A percentile compares a stretch with the other conserved stretches of the same genome.
phyloP scores from a whole-genome alignment of 2,888 invertebrate species.

The Agrotis puta region DNA sequence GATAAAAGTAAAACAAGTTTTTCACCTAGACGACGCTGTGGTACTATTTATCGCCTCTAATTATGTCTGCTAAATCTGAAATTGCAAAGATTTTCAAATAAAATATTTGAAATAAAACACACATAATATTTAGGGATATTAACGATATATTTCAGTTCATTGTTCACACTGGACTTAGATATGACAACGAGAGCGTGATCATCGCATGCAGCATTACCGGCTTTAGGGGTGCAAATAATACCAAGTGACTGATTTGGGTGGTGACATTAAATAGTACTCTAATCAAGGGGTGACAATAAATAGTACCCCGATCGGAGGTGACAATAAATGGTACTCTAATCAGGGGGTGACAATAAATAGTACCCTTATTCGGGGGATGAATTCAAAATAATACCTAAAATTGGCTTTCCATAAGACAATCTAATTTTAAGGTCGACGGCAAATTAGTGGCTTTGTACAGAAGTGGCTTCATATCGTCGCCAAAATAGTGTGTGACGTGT shows the following conservation, averaged over 20 bases:
- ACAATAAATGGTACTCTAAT: neutral
- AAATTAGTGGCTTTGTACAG: too few relatives aligned
- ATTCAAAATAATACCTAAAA: too few relatives aligned
- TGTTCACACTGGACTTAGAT: constrained; percentile 78
- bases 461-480: too few relatives aligned
- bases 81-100: too few relatives aligned
- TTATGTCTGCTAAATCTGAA: too few relatives aligned
- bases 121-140: constrained; percentile 68
- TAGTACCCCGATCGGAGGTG: neutral
- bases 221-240: constrained; percentile 27
- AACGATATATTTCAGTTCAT: constrained; percentile 83
- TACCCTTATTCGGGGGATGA: neutral
- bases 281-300: neutral
- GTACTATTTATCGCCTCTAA: too few relatives aligned
- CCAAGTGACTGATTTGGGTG: neutral
- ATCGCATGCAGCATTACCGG: constrained; percentile 70
- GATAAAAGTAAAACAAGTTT: too few relatives aligned
- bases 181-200: constrained; percentile 82
- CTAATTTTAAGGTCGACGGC: too few relatives aligned
- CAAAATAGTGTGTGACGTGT: too few relatives aligned
- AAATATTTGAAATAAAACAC: constrained; percentile 61
- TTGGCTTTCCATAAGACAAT: too few relatives aligned
- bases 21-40: too few relatives aligned
- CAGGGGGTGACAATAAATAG: neutral
- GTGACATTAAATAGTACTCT: neutral